A percentile compares a stretch with the other conserved stretches of the same genome.
phyloP scores from a whole-genome alignment of 2,113 vertebrate species.

The Gavialis gangeticus region DNA sequence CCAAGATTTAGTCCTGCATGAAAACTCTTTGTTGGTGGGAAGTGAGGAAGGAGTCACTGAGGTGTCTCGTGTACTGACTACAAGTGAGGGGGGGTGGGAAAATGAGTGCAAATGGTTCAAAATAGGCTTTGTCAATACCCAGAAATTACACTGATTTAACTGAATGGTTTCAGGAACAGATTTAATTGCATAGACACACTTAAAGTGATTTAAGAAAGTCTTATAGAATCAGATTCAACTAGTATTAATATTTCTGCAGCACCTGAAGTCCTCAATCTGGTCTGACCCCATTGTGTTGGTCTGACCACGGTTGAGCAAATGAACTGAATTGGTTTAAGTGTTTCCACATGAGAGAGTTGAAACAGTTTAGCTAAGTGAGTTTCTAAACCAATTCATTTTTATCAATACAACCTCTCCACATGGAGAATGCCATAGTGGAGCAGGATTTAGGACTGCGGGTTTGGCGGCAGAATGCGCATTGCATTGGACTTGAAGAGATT shows the following conservation, averaged over 20 bases:
- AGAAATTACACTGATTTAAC: background rate
- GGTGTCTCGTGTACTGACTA: background rate
- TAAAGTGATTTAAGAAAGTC: background rate
- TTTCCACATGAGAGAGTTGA: background rate
- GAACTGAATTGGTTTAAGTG: background rate
- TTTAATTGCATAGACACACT: background rate
- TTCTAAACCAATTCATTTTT: background rate
- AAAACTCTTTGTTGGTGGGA: background rate
- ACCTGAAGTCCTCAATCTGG: background rate
- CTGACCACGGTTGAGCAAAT: no score
- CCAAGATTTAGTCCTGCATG: background rate
- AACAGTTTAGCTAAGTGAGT: background rate
- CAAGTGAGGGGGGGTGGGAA: background rate
- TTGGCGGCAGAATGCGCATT: background rate
- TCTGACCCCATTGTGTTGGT: no score
- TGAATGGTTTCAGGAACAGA: background rate
- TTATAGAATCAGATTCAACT: background rate
- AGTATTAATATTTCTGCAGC: background rate
- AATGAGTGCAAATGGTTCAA: background rate
- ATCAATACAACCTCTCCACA: background rate
- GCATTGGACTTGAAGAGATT: background rate
- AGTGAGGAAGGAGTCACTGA: background rate
- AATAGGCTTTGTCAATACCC: background rate
- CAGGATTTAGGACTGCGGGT: background rate
- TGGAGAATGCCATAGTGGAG: background rate